Percentiles rank a stretch among this genome's conserved stretches.
Conservation (phyloP, 2,797 vertebrate species). For the Acomys russatus region DNA sequence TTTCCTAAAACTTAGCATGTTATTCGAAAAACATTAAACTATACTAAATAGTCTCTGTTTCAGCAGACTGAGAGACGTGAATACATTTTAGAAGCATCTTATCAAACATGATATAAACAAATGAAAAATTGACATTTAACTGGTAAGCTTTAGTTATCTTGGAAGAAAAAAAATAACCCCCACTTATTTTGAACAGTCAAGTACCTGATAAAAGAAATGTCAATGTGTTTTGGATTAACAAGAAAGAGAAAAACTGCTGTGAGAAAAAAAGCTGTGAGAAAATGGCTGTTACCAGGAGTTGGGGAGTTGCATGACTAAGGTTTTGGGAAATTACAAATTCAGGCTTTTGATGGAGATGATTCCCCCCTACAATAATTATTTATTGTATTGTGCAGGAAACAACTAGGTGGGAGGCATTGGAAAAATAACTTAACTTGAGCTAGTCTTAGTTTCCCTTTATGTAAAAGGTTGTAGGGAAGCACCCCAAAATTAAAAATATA, state of each 20-base stretch:
- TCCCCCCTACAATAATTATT: neutral
- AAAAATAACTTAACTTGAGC: neutral
- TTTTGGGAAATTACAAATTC: constrained; percentile 33
- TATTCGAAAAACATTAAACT: constrained; percentile 65
- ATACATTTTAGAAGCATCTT: constrained; percentile 62
- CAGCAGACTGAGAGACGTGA: constrained; percentile 54
- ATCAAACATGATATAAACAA: constrained; percentile 64
- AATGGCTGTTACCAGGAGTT: neutral
- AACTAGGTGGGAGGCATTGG: neutral
- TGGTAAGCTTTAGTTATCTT: constrained; percentile 59
- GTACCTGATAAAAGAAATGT: constrained; percentile 66
- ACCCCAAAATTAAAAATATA: neutral
- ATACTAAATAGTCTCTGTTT: constrained; percentile 33
- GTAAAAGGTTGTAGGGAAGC: neutral
- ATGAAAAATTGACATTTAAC: constrained; percentile 71
- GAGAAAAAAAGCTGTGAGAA: neutral
- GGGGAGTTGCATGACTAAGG: neutral
- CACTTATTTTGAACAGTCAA: constrained; percentile 55
- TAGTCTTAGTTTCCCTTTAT: constrained; percentile 49
- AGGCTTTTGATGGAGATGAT: neutral
- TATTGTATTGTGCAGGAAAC: neutral
- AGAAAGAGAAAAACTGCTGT: constrained; percentile 25
- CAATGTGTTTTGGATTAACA: constrained; percentile 51
- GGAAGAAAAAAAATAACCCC: neutral
- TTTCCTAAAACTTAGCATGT: constrained; percentile 63